Evolutionary conservation across 2,888 invertebrate species (phyloP), one percentile per base, ranked within the genome.

Genomic region (Apodemia duryi): DNA sequence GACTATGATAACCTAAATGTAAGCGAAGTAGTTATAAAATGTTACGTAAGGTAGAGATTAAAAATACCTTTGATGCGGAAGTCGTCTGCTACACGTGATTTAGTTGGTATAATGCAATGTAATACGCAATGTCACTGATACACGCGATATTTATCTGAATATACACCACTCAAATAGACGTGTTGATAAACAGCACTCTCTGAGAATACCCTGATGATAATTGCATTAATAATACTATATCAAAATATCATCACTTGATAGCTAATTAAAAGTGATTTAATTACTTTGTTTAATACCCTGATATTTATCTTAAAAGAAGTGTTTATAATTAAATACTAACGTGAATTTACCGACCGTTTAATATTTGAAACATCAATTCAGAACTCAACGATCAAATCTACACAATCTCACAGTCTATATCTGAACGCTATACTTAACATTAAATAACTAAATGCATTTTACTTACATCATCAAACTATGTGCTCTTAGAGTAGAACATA

Each of bases 61-160:
- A 54, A 54, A 6, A 54, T 54, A 46, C 62, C 43, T 46, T 7
- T 32, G 43, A 62, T 49, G 13, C 49, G 61, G 54, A 67, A 62
- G 35, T 49, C 38, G 61, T 46, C 52, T 49, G 29, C 9, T 67
- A 73, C 86, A 84, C 84, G 85, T 84, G 85, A 84, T 77, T 72
- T 70, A 65, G 65, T 72, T 84, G 83, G 78, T 79, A 81, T 76
- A 84, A 84, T 79, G 76, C 78, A 79, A 72, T 73, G 75, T 21
- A 21, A 21, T 21, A 81, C 79, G 79, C 84, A 83, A 83, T 81
- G 81, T 83, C 79, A 83, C 70, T 71, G 38, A 70, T 71, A 72
- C 78, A 79, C 77, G 77, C 77, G 75, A 77, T 72, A 68, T 66
- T 35, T 62, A 62, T 64, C 49, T 35, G 54, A 64, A n/a, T 51